Percentiles rank a stretch among this genome's conserved stretches.
Evolutionary conservation across 2,888 invertebrate species (phyloP).

Genomic region (Tinea semifulvella): DNA sequence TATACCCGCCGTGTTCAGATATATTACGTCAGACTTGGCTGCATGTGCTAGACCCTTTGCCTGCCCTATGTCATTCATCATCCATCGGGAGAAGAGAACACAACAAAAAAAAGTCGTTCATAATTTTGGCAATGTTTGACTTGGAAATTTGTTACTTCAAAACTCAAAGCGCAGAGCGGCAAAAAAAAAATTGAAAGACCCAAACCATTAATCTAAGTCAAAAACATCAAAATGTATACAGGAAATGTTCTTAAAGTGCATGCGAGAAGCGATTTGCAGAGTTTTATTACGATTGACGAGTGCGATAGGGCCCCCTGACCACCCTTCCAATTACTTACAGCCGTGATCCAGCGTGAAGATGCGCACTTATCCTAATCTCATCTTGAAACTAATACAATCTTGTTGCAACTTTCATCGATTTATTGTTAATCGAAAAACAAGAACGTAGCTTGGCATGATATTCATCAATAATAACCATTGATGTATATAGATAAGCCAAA

Average conservation of each 20-base stretch:
- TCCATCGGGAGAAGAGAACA: too few species aligned
- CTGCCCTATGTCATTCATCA: too few species aligned
- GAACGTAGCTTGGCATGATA: background rate
- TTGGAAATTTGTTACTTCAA: too few species aligned
- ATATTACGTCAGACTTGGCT: too few species aligned
- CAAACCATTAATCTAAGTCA: background rate
- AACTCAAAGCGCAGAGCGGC: too few species aligned
- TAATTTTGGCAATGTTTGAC: too few species aligned
- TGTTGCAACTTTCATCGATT: constrained; percentile 11
- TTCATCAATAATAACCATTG: background rate
- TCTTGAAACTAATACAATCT: constrained; percentile 23
- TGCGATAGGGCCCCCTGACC: constrained; percentile 36
- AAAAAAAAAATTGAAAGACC: background rate
- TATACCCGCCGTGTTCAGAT: too few species aligned
- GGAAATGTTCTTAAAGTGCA: constrained; percentile 23
- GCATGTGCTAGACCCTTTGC: too few species aligned
- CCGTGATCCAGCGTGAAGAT: constrained; percentile 16
- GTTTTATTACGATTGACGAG: constrained; percentile 58
- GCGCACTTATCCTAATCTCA: constrained; percentile 52
- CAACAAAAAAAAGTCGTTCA: too few species aligned
- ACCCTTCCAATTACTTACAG: constrained; percentile 58
- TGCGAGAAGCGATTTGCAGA: constrained; percentile 36
- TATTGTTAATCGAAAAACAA: constrained; percentile 10
- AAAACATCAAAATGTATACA: background rate
- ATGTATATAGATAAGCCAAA: too few species aligned